A percentile compares a stretch with the other conserved stretches of the same genome.
phyloP scores from a whole-genome alignment of 2,797 vertebrate genomes.

The Australoheros facetus region DNA sequence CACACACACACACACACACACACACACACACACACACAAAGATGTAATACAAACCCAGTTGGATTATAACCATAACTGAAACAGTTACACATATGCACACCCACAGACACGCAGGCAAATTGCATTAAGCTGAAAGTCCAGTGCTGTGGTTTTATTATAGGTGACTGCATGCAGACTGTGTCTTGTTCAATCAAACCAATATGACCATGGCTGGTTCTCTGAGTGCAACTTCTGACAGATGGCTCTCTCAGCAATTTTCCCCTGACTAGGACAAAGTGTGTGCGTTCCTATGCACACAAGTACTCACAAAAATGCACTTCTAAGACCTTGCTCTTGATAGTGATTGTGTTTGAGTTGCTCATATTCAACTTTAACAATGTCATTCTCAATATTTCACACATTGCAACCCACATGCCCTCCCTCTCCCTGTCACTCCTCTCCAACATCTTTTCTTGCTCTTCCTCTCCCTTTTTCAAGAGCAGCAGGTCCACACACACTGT shows the following conservation, averaged over 20 bases:
- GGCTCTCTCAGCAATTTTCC: constrained; percentile 62
- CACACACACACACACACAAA: neutral
- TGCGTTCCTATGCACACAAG: neutral
- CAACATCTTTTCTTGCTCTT: constrained; percentile 22
- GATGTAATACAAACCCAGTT: constrained; percentile 8
- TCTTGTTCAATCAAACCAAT: constrained; percentile 47
- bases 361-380: constrained; percentile 66
- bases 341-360: constrained; percentile 53
- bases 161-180: constrained; percentile 45
- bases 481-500: neutral
- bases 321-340: constrained; percentile 45
- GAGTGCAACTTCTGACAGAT: constrained; percentile 57
- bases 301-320: constrained; percentile 16
- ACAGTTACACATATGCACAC: neutral
- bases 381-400: constrained; percentile 58
- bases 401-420: neutral
- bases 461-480: constrained; percentile 20
- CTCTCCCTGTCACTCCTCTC: neutral
- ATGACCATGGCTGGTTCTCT: constrained; percentile 20
- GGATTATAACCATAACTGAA: neutral
- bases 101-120: neutral
- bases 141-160: constrained; percentile 43
- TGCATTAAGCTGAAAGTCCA: constrained; percentile 1
- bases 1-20: neutral
- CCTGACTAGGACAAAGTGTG: constrained; percentile 25